Evolutionary conservation across 2,797 vertebrate genomes (phyloP), one percentile per base, ranked within the genome.

Genomic region (Coranthus polyacanthus): DNA sequence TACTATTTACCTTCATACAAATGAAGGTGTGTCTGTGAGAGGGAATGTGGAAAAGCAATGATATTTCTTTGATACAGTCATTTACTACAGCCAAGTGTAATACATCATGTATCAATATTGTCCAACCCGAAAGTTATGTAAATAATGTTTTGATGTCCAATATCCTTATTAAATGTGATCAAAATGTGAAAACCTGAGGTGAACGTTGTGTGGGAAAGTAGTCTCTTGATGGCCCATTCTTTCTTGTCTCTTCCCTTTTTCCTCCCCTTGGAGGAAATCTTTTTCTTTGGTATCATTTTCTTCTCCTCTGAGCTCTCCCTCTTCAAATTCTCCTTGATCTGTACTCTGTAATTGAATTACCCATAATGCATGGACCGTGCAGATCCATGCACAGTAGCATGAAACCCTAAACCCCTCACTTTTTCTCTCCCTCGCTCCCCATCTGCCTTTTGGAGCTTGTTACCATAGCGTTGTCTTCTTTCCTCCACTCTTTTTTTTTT

Each of bases 311-410:
- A 39, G 22, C 17, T 50, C 24, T 59, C 29, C 12, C 12, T 38
- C 32, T 70, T 34, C 43, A 49, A 46, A 11, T 21, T 11, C 44
- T 29, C 22, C 34, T 36, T 45, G 34, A 50, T 63, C 37, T 60
- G 26, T 36, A 13, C 17, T 17, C 41, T 57, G 1, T 85, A 69
- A 81, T 72, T 76, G 63, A 78, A 74, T 80, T 60, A 79, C 42
- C 51, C 60, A 32, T 66, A 49, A 7, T 52, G 60, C 68, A 54
- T 42, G 63, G 70, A 78, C 67, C 38, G 37, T 12, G 46, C 60
- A 60, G 52, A 72, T 63, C 60, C 15, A 10, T 13, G 42, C 50
- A 20, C 50, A 50, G 59, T 2, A 13, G 57, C 62, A 53, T 78
- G 68, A 83, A 77, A 72, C 66, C 17, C 55, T 55, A 78, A 75